Base-by-base conservation (phyloP, 1,140 invertebrate genomes). In the Micrasema minimum region DNA sequence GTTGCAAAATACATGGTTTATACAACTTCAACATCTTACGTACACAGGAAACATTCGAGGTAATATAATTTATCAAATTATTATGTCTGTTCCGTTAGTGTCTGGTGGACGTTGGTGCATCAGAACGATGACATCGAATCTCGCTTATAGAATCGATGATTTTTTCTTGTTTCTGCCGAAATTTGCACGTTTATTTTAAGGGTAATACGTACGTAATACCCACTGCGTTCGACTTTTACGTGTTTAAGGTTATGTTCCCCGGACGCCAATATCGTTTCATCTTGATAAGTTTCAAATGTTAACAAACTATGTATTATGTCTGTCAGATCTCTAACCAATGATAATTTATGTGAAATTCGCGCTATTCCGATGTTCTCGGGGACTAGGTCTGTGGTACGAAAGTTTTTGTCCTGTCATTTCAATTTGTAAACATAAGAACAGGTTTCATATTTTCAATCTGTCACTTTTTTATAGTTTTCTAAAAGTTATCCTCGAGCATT, bases 161-260 rank as follows among this genome's bases (percentile, higher is more conserved):
- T 50, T 50, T 37, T 38, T 37, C 1, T 66, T 37, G 14, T 65
- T 37, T 66, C 5, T n/a, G 31, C 11, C 14, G 41, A 23, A 26
- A 46, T 64, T 26, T 26, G 37, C 37, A 20, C 10, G 55, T 11
- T 26, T 18, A 22, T 41, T 59, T 59, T 59, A 10, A 38, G 9
- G 2, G n/a, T n/a, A 38, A 38, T 18, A 38, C 38, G 26, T 31
- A 31, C 11, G 10, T 38, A 16, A 41, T 59, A 11, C 14, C 12
- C 12, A 26, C 26, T 11, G 31, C 16, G 14, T 16, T 22, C 7
- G 16, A 38, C 14, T 31, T 38, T 38, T 2, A n/a, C 2, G 7
- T 14, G 55, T 59, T 59, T 59, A 59, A 67, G 65, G 65, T 67
- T 67, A 67, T 67, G 65, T 67, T 55, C 31, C 20, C 26, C 22